These are phyloP conservation scores for Metopia argyrocephala DNA, from an alignment of 2,888 invertebrate species.

Conservation along the genomic window DNA sequence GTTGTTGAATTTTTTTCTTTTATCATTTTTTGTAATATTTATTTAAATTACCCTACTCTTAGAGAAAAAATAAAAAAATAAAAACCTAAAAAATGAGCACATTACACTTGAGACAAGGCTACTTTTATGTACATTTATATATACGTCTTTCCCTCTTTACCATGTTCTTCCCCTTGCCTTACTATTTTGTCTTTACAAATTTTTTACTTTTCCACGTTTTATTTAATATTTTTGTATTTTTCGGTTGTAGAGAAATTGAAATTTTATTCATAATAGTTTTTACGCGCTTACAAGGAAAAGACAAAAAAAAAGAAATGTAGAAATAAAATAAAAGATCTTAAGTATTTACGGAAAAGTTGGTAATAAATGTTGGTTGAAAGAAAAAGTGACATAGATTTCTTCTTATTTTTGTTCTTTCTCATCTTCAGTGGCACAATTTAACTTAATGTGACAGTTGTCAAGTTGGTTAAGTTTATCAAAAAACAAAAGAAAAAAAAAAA, in stretches of 20 bases:
- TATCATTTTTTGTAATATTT: conserved; percentile 27
- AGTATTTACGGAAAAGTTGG: conserved; percentile 37
- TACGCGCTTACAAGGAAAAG: neutral
- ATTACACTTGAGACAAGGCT: conserved; percentile 52
- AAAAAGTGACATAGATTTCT: conserved; percentile 38
- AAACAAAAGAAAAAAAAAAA: neutral
- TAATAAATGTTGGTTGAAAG: neutral
- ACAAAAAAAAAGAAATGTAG: neutral
- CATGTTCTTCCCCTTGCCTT: neutral
- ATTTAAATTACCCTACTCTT: conserved; percentile 29
- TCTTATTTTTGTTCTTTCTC: neutral
- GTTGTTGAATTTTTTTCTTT: too few relatives aligned
- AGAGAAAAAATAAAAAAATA: neutral
- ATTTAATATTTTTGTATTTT: neutral
- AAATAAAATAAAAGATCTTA: conserved; percentile 15
- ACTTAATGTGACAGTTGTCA: conserved; percentile 41
- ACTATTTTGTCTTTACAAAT: conserved; percentile 26
- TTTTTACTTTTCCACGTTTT: conserved; percentile 11
- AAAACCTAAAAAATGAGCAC: conserved; percentile 24
- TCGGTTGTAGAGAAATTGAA: conserved; percentile 47
- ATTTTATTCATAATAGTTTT: conserved; percentile 56
- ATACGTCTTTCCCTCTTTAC: neutral
- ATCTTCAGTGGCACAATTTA: conserved; percentile 15
- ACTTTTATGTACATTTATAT: too few relatives aligned
- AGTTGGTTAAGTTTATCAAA: conserved; percentile 11